Evolutionary conservation across 2,888 invertebrate species (phyloP).

Genomic region (Caenorhabditis angaria): DNA sequence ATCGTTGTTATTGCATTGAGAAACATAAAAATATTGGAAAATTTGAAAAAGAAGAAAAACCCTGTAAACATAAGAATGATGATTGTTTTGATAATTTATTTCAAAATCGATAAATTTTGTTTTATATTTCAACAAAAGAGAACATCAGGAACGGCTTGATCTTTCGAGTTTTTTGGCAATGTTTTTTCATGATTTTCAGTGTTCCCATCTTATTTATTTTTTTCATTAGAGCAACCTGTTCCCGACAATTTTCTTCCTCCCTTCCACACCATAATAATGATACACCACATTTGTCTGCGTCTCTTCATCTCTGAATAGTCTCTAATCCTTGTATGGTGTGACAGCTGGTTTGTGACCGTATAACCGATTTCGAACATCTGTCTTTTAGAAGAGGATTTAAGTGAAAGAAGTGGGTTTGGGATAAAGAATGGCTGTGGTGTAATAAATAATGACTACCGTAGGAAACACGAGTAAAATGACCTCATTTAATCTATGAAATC

Average conservation of each 20-base stretch:
- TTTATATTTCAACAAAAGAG: neutral
- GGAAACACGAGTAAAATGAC: no score
- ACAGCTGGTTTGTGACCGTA: conserved; percentile 3
- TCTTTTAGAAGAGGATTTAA: neutral
- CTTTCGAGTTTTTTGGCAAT: neutral
- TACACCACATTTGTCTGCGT: neutral
- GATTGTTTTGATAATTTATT: neutral
- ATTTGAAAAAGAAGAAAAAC: neutral
- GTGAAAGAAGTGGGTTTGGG: neutral
- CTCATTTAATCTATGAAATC: no score
- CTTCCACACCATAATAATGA: neutral
- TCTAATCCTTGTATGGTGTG: neutral
- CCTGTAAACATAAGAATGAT: neutral
- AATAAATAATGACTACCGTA: no score
- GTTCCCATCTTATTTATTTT: no score
- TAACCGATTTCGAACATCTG: neutral
- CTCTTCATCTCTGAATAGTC: neutral
- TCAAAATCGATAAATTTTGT: neutral
- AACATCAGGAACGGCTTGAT: neutral
- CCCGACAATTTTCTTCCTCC: neutral
- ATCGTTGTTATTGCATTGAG: neutral
- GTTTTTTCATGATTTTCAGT: no score
- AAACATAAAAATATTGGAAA: neutral
- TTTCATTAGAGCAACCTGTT: no score
- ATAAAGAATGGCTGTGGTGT: no score